Evolutionary conservation across 2,888 invertebrate genomes (phyloP).

Genomic region (Formica aserva): DNA sequence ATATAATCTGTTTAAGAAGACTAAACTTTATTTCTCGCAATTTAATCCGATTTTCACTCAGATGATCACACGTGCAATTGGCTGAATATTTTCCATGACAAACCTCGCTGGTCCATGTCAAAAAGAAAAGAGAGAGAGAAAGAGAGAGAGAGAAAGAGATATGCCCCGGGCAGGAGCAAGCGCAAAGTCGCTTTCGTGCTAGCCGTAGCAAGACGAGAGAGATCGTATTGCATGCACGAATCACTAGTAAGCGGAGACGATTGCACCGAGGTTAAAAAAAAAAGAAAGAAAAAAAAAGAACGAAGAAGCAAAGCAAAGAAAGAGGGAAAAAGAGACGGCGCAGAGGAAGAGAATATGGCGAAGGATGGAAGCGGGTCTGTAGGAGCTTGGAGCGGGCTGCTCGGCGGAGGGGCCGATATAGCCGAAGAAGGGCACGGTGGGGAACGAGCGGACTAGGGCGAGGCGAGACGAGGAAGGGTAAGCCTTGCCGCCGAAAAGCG

Average conservation of each 20-base stretch:
- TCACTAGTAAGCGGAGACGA: slow-evolving; percentile 83
- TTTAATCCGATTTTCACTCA: slow-evolving; percentile 24
- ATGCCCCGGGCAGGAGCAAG: slow-evolving; percentile 55
- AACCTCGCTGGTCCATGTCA: slow-evolving; percentile 15
- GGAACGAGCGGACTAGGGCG: slow-evolving; percentile 44
- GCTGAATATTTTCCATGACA: slow-evolving; percentile 30
- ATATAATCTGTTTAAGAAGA: background rate
- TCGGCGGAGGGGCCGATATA: slow-evolving; percentile 38
- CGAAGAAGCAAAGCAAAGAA: slow-evolving; percentile 66
- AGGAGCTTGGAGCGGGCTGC: slow-evolving; percentile 37
- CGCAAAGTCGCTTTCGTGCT: slow-evolving; percentile 67
- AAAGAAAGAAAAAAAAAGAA: slow-evolving; percentile 37
- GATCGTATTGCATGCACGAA: slow-evolving; percentile 82
- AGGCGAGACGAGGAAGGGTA: slow-evolving; percentile 42
- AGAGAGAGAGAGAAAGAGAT: slow-evolving; percentile 38
- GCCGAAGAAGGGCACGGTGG: slow-evolving; percentile 42
- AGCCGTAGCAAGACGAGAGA: slow-evolving; percentile 75
- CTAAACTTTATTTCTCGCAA: slow-evolving; percentile 22
- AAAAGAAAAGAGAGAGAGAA: slow-evolving; percentile 11
- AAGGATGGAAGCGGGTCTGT: slow-evolving; percentile 62
- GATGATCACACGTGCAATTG: slow-evolving; percentile 17
- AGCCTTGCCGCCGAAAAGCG: slow-evolving; percentile 81
- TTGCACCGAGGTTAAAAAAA: slow-evolving; percentile 72
- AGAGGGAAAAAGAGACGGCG: slow-evolving; percentile 56
- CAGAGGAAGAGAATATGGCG: slow-evolving; percentile 57